Evolutionary conservation across 2,888 invertebrate species (phyloP), one percentile per base, ranked within the genome.

Genomic region (Scaptomyza flava): DNA sequence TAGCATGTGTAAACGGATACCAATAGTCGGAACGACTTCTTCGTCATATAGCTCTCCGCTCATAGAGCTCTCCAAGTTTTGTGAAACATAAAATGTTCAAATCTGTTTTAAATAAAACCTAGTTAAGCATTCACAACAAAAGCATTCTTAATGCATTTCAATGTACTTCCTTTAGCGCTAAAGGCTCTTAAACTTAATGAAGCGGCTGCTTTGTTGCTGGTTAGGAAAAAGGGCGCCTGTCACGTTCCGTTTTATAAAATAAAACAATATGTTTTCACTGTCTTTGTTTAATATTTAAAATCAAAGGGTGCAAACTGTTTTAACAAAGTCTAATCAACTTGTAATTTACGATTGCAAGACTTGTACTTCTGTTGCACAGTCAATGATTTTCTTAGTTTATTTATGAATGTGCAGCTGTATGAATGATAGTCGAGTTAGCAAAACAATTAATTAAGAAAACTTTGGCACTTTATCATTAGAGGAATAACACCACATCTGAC

Each of bases 361-460:
- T 8, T 31, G 7, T 9, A 12, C 2, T 5, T 12, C 34, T 34
- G 33, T 12, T 34, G 11, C 33, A 6, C 30, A 30, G 1, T 33
- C 33, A 41, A 51, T 7, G 36, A 20, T 54, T 17, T n/a, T 11
- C 8, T 46, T 17, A 17, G 17, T 17, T 47, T 46, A 42, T 30
- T 45, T 65, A 73, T 50, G 64, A 77, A 64, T 69, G 50, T 31
- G 52, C 17, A 66, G 46, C 47, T 58, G 69, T 58, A 60, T 42
- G 56, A 66, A 61, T 51, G 60, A 30, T 41, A 56, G 36, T 33
- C 43, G 36, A 72, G 51, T 68, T 53, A 20, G 31, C 42, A 34
- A 27, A 14, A 57, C 46, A 61, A 76, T 73, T 70, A 76, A 77
- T 76, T 61, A 61, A 76, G 9, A 41, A 50, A 27, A 58, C 45